Evolutionary conservation across 2,888 invertebrate species (phyloP), one percentile per base, ranked within the genome.

Genomic region (Drosophila koepferae): DNA sequence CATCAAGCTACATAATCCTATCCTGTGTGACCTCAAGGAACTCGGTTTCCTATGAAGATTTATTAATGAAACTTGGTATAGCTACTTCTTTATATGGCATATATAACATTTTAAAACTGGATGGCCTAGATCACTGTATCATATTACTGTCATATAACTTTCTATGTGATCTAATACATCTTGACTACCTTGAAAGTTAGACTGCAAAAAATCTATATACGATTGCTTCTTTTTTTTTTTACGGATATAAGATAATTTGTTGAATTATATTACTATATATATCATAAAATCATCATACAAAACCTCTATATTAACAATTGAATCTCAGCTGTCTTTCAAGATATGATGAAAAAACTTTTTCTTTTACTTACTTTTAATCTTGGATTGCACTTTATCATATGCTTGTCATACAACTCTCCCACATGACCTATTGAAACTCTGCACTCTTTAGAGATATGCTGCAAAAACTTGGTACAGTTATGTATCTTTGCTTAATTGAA

Each of bases 221-320:
- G 6, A 10, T 12, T 51, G 34, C 18, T 51, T 51, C 51, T 51
- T 49, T 49, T 49, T 49, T 51, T 49, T 49, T 49, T 49, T 49
- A 31, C 5, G 12, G 16, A 23, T 23, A 38, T 23, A 9, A 0
- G 9, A 36, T 8, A 4, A 38, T 6, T 54, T 14, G 20, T 34
- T 20, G 2, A 18, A 20, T 53, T 53, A 0, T 12, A 36, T 4
- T 8, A 53, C 18, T 34, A 6, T 20, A 18, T 14, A 14, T 14
- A 36, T 49, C n/a, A 41, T 41, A 9, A n/a, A 41, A n/a, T 4
- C 20, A 6, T 38, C 5, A 16, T 20, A 14, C 8, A 38, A 36
- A 4, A 9, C 9, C 9, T 20, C 14, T 1, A 48, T 48, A 28
- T 48, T 28, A 16, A 0, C 40, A 2, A 40, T n/a, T 8, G 7